Evolutionary conservation across 1,140 invertebrate genomes (phyloP).

Genomic region (Saccostrea echinata): DNA sequence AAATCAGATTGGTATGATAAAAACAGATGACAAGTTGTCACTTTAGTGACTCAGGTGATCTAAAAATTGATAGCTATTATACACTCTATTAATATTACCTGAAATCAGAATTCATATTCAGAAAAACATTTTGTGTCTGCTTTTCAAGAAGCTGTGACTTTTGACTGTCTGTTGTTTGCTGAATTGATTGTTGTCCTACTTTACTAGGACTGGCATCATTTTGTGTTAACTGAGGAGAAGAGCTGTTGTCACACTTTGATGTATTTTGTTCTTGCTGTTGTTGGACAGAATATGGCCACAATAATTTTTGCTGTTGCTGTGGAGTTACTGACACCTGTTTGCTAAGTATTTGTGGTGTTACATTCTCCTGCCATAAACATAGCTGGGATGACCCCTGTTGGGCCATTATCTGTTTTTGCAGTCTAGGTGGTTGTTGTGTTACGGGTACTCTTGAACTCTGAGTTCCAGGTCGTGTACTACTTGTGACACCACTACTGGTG

Average conservation of each 20-base stretch:
- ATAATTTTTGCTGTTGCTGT: constrained; percentile 16
- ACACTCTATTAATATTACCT: constrained; percentile 14
- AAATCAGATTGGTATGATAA: too few species aligned
- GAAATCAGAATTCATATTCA: constrained; percentile 48
- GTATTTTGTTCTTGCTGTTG: constrained; percentile 42
- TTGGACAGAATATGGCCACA: constrained; percentile 20
- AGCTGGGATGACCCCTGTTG: constrained; percentile 54
- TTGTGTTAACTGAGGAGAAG: background rate
- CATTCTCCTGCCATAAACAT: background rate
- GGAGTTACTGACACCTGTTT: constrained; percentile 4
- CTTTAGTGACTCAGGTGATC: background rate
- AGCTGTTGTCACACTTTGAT: constrained; percentile 16
- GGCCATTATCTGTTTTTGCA: constrained; percentile 61
- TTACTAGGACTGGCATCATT: constrained; percentile 1
- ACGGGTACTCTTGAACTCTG: constrained; percentile 48
- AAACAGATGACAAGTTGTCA: background rate
- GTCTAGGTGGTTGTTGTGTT: constrained; percentile 58
- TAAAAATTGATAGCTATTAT: background rate
- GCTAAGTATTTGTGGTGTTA: constrained; percentile 27
- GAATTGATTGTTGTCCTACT: background rate
- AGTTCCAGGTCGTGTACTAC: constrained; percentile 27
- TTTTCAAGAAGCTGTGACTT: constrained; percentile 26
- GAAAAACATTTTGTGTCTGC: constrained; percentile 30
- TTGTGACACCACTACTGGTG: constrained; percentile 6
- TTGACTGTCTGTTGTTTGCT: constrained; percentile 35